phyloP scores from a whole-genome alignment of 2,113 vertebrate genomes.

The Corvus cornix region DNA sequence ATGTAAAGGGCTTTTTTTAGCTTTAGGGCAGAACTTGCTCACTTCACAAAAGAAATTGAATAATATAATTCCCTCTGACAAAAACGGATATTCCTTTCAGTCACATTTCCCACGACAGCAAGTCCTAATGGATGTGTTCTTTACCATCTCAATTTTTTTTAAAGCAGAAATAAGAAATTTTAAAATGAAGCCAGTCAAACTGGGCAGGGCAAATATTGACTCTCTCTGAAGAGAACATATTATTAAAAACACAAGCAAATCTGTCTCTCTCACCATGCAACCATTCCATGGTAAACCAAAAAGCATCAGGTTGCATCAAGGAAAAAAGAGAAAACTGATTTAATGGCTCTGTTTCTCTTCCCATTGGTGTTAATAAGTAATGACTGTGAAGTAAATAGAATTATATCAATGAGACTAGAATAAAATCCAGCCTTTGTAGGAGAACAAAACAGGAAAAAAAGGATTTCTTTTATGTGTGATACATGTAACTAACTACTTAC shows the following conservation, averaged over 20 bases:
- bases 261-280: conserved; percentile 19
- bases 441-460: not conserved
- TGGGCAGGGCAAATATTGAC: conserved; percentile 1
- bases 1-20: not conserved
- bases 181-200: not conserved
- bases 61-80: not conserved
- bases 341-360: conserved; percentile 26
- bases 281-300: conserved; percentile 47
- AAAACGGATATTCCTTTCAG: not conserved
- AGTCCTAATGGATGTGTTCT: not conserved
- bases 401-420: conserved; percentile 7
- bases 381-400: conserved; percentile 23
- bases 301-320: conserved; percentile 53
- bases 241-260: conserved; percentile 62
- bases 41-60: not conserved
- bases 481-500: conserved; percentile 3
- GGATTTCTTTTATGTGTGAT: not conserved
- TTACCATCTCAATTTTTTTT: not conserved
- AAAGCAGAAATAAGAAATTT: conserved; percentile 7
- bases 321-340: conserved; percentile 23
- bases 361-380: conserved; percentile 26
- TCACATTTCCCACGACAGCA: not conserved
- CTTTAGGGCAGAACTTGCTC: not conserved
- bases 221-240: conserved; percentile 35
- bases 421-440: conserved; percentile 18